Base-by-base conservation (phyloP, 2,113 vertebrate genomes). In the Alethe castanea region DNA sequence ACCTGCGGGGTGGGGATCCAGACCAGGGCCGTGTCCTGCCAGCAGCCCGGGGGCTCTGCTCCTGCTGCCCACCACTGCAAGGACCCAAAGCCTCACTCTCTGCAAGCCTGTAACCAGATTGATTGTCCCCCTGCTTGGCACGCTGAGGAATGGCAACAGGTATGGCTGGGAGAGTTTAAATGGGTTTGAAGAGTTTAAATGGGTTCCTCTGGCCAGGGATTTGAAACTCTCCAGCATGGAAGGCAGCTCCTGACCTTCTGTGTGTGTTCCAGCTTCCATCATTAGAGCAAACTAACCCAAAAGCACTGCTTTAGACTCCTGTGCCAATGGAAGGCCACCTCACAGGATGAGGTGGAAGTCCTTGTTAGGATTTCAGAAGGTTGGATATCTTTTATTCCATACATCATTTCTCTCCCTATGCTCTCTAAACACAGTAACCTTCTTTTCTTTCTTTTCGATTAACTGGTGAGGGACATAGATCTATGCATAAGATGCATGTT, bases 1-100 rank as follows among this genome's bases (percentile, higher is more conserved):
- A 98, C 98, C 10, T 99, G 99, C 1, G 99, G 99, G 1, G 98
- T 99, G 22, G 99, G 99, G 31, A 98, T 99, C 82, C 99, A 98
- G 96, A 99, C 97, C 1, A 97, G 99, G 56, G 98, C 97, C 0
- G 98, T 99, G 42, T 88, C 87, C 78, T 99, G 99, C 93, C 98
- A 97, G 74, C 98, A 97, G 45, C 97, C 96, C 0, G 97, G 96
- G 60, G 97, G 91, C 2, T 59, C 97, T 19, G 81, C 95, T 7
- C 82, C 93, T 19, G 90, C 98, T 50, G 47, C 97, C 2, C 97
- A 96, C 8, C 94, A 96, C 5, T 99, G 99, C 96, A 77, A 38
- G 2, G 98, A 97, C 2, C 96, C 96, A 26, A 98, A 98, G 81
- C 99, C 99, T 5, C 97, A 98, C 6, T 97, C 98, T 24, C 73